Conservation (phyloP, 1,140 invertebrate species). For the Temnothorax longispinosus region DNA sequence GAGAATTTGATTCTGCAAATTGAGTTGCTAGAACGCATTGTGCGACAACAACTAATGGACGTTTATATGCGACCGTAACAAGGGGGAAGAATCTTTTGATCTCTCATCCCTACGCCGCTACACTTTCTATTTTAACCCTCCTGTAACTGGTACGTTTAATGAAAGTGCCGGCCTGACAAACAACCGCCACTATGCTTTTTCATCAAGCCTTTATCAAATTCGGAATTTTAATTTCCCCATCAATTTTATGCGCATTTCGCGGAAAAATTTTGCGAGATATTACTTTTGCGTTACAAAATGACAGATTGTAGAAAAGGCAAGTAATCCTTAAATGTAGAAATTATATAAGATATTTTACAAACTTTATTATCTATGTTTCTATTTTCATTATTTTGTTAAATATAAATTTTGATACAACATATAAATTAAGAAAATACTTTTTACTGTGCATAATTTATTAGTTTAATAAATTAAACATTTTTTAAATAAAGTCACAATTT, state of each 20-base stretch:
- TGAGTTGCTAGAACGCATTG: slow-evolving; percentile 49
- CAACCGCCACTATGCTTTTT: slow-evolving; percentile 2
- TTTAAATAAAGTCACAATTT: background rate
- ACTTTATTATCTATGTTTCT: background rate
- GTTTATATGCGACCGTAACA: slow-evolving; percentile 68
- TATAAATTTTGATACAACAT: background rate
- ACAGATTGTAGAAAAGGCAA: background rate
- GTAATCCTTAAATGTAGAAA: background rate
- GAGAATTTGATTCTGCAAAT: slow-evolving; percentile 69
- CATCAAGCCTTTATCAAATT: slow-evolving; percentile 11
- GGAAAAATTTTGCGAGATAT: background rate
- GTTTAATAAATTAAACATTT: background rate
- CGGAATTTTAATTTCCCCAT: background rate
- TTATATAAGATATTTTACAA: background rate
- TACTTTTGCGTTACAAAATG: background rate
- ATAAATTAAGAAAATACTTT: background rate
- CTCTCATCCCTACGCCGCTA: slow-evolving; percentile 40
- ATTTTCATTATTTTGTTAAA: background rate
- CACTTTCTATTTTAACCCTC: slow-evolving; percentile 62
- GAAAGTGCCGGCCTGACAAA: slow-evolving; percentile 44
- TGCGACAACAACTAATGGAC: slow-evolving; percentile 62
- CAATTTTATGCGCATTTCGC: background rate
- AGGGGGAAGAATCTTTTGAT: slow-evolving; percentile 73
- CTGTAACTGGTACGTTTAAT: slow-evolving; percentile 47
- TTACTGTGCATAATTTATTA: background rate